A percentile compares a stretch with the other conserved stretches of the same genome.
These are phyloP conservation scores for Myotis daubentonii DNA, from an alignment of 2,797 vertebrate genomes.

Conservation along the genomic window DNA sequence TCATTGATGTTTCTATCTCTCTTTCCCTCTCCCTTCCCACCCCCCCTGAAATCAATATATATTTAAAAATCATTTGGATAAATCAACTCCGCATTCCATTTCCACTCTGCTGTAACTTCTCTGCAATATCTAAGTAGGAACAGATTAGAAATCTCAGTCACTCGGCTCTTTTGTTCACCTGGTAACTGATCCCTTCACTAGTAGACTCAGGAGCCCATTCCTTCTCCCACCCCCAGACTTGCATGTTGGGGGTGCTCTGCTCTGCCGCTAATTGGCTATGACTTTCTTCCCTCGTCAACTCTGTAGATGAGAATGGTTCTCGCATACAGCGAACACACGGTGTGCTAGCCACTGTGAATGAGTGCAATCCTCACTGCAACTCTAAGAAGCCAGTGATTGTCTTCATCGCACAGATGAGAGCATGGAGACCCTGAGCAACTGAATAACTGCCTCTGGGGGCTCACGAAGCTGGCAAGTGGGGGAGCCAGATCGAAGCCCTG, in stretches of 20 bases:
- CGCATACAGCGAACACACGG: neutral
- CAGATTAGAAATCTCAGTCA: neutral
- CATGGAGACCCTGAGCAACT: neutral
- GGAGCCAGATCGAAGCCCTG: neutral
- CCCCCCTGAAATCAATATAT: too few species aligned
- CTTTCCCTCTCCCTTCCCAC: too few species aligned
- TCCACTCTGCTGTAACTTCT: neutral
- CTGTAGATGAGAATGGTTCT: neutral
- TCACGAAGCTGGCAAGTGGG: neutral
- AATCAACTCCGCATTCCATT: neutral
- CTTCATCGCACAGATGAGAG: neutral
- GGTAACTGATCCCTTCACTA: neutral
- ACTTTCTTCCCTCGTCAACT: neutral
- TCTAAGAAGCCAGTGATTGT: neutral
- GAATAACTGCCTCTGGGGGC: neutral
- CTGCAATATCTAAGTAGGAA: neutral
- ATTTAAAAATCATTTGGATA: slow-evolving; percentile 9
- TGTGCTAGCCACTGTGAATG: neutral
- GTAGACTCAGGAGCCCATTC: neutral
- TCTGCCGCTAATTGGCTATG: neutral
- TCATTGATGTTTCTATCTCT: too few species aligned
- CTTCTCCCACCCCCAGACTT: neutral
- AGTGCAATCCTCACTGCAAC: neutral
- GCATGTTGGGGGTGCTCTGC: neutral
- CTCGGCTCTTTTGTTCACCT: neutral